Percentiles rank a stretch among this genome's conserved stretches.
Conservation (phyloP, 2,113 vertebrate species). For the Platichthys flesus region DNA sequence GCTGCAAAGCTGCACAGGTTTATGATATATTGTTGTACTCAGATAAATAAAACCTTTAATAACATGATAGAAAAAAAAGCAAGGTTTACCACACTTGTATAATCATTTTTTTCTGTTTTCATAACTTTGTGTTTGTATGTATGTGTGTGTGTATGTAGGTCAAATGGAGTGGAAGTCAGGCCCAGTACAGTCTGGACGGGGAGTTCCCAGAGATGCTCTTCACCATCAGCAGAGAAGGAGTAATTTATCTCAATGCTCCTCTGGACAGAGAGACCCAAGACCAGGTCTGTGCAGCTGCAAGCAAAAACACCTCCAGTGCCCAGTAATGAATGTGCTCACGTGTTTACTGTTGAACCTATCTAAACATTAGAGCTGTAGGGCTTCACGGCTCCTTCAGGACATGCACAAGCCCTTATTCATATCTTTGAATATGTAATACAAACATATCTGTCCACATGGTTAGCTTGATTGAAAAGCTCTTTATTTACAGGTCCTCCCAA, state of each 20-base stretch:
- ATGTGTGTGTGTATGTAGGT: constrained; percentile 72
- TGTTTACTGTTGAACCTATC: not conserved
- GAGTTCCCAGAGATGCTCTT: constrained; percentile 84
- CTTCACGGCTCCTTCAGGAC: not conserved
- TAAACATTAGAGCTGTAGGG: not conserved
- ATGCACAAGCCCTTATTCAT: not conserved
- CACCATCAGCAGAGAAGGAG: constrained; percentile 77
- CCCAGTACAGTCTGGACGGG: constrained; percentile 81
- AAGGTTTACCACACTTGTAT: not conserved
- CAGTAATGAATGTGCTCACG: constrained; percentile 10
- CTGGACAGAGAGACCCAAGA: constrained; percentile 86
- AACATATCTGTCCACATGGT: not conserved
- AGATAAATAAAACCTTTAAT: too few relatives aligned
- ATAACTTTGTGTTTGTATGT: constrained; percentile 4
- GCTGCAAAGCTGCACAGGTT: constrained; percentile 8
- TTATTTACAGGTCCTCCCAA: not conserved
- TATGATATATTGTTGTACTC: not conserved
- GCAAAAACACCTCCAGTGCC: constrained; percentile 30
- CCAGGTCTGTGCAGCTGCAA: constrained; percentile 72
- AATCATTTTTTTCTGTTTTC: not conserved
- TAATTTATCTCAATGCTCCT: constrained; percentile 82
- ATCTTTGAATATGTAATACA: not conserved
- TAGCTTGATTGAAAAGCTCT: not conserved
- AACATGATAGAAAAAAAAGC: too few relatives aligned
- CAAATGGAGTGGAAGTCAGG: constrained; percentile 82